Evolutionary conservation across 2,888 invertebrate genomes (phyloP), one percentile per base, ranked within the genome.

Genomic region (Ophion ellenae): DNA sequence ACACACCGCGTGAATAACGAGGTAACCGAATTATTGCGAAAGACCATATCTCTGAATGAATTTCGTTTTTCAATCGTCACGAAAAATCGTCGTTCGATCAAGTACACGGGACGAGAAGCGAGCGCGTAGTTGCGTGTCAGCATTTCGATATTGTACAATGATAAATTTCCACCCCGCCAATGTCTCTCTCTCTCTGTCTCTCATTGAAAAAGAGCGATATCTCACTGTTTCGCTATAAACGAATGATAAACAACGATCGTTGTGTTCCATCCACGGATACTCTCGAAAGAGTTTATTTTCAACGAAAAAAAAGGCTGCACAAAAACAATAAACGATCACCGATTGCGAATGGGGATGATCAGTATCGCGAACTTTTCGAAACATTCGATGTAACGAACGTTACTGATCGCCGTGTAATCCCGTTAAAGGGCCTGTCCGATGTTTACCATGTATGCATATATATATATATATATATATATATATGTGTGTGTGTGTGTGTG

Each of bases 121-220:
- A 53, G 14, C 53, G 24, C 57, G 47, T 45, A 75, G 71, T 80
- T 59, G 73, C 32, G 69, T 83, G 14, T 28, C 85, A 86, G 85
- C 83, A 69, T 83, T 86, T 83, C 59, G 80, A 80, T 81, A 81
- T 83, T 81, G 83, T 47, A 74, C 73, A 77, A 83, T 83, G 69
- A 77, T 73, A n/a, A 63, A n/a, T 9, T 7, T 40, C 61, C 36
- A 11, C 57, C 66, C 45, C 17, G 20, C 36, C 32, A 20, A 14
- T 28, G 4, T 32, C 32, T 61, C 17, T 36, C 28, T 61, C 17
- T 36, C 11, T 53, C n/a, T 53, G 10, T 53, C 70, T 24, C 57
- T 71, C 66, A 76, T 59, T 28, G 74, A 76, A 76, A 61, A 66
- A 11, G 75, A 71, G 66, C n/a, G n/a, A 71, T 59, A 64, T 40